Evolutionary conservation across 2,113 vertebrate genomes (phyloP).

Genomic region (Propithecus coquereli): DNA sequence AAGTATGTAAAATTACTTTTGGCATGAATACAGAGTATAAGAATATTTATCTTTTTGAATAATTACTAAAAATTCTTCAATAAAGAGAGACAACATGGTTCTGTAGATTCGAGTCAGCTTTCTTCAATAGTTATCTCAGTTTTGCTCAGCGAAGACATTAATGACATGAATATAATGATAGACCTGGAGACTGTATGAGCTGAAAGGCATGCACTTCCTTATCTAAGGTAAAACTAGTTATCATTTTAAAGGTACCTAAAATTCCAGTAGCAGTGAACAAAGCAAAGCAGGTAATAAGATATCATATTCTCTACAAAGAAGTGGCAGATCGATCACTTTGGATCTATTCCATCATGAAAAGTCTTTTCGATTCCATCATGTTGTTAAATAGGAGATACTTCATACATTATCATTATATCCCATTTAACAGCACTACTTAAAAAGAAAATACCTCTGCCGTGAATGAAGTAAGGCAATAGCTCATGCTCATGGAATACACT

Average conservation of each 20-base stretch:
- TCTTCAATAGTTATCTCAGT: not conserved
- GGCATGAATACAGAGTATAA: not conserved
- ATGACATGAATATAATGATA: not conserved
- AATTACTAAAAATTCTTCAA: not conserved
- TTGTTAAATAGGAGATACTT: not conserved
- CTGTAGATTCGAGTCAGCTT: not conserved
- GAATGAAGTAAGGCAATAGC: not conserved
- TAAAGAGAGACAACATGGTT: not conserved
- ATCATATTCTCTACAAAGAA: not conserved
- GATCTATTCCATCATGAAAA: not conserved
- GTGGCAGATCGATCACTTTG: not conserved
- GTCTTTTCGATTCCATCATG: not conserved
- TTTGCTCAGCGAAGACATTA: not conserved
- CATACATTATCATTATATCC: not conserved
- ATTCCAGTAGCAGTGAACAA: not conserved
- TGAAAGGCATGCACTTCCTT: not conserved
- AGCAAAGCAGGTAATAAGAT: not conserved
- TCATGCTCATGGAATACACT: not conserved
- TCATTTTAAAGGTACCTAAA: not conserved
- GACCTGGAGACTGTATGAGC: not conserved
- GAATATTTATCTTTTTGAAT: not conserved
- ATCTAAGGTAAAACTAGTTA: not conserved
- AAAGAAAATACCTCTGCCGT: not conserved
- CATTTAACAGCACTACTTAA: not conserved
- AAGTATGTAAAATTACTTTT: not conserved